phyloP scores from a whole-genome alignment of 37 sponge, comb jelly and placozoan genomes.

The Ephydatia muelleri region DNA sequence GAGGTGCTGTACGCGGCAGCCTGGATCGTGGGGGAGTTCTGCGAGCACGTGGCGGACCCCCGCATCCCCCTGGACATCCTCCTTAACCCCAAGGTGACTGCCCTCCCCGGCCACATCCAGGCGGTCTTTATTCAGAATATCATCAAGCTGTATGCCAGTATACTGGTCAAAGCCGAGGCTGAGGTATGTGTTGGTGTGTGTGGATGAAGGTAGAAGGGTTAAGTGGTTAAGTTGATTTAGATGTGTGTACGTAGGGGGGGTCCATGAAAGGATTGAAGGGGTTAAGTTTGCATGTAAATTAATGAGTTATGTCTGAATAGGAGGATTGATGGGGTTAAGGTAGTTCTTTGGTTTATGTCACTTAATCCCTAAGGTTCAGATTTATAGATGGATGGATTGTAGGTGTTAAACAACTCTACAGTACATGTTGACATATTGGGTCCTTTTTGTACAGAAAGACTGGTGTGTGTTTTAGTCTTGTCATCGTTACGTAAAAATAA shows the following conservation, averaged over 20 bases:
- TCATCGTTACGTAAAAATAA: too few species aligned
- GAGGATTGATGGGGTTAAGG: too few species aligned
- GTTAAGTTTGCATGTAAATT: too few species aligned
- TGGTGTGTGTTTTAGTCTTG: too few species aligned
- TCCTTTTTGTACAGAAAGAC: neutral
- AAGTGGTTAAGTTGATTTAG: neutral
- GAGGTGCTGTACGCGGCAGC: constrained; percentile 96
- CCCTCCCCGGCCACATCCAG: constrained; percentile 92
- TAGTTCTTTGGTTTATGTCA: too few species aligned
- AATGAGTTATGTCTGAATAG: too few species aligned
- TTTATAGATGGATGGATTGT: too few species aligned
- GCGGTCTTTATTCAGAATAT: constrained; percentile 93
- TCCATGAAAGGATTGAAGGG: too few species aligned
- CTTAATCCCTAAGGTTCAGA: too few species aligned
- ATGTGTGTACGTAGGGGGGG: too few species aligned
- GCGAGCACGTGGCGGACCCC: constrained; percentile 61
- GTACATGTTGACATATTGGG: too few species aligned
- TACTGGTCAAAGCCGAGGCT: constrained; percentile 79
- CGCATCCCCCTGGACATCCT: constrained; percentile 63
- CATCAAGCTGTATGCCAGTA: constrained; percentile 88
- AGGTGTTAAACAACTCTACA: too few species aligned
- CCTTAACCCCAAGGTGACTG: constrained; percentile 79
- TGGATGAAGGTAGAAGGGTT: constrained; percentile 4
- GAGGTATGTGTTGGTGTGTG: constrained; percentile 53
- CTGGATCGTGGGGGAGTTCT: constrained; percentile 96